Base-by-base conservation (phyloP, 1,140 invertebrate genomes). In the Tetramorium alpestre region DNA sequence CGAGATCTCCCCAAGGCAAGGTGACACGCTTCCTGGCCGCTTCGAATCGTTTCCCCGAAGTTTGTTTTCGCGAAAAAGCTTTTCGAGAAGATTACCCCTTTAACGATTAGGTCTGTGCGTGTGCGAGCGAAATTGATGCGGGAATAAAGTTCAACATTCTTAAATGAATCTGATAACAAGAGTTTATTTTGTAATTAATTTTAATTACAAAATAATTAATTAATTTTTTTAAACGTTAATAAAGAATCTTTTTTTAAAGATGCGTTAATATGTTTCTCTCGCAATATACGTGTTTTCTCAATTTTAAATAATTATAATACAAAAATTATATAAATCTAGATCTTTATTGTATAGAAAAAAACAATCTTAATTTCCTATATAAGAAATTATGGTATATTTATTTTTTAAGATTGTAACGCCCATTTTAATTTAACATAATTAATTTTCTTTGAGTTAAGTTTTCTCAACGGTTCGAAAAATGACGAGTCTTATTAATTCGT, bases 1-100 rank as follows among this genome's bases (percentile, higher is more conserved):
- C 58, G 33, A 75, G 56, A 65, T 5, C 33, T 49, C 47, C 28
- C 22, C 69, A 49, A 75, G 54, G 69, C 54, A 49, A 75, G 54
- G 69, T 75, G 80, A 67, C 67, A 60, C 22, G 49, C 8, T 82
- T 47, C 10, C 11, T 22, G 25, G 22, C n/a, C 69, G 33, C 51
- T 0, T 8, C 3, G 3, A 10, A 58, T 49, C 1, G 22, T 58
- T 86, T 88, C 62, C 11, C 65, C 54, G 49, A 65, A 51, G 10
- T 10, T 44, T 13, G 0, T 54, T 58, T 49, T 38, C 25, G 25
- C 18, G 10, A 3, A 54, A 2, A 28, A 38, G 25, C 54, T 60
- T 49, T 33, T 60, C 22, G 11, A 13, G 51, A 60, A 73, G 67
- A 82, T 73, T 82, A 72, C 54, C 25, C 44, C 33, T 25, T 49